Conservation (phyloP, 1,140 invertebrate genomes). For the Trichogramma pretiosum region DNA sequence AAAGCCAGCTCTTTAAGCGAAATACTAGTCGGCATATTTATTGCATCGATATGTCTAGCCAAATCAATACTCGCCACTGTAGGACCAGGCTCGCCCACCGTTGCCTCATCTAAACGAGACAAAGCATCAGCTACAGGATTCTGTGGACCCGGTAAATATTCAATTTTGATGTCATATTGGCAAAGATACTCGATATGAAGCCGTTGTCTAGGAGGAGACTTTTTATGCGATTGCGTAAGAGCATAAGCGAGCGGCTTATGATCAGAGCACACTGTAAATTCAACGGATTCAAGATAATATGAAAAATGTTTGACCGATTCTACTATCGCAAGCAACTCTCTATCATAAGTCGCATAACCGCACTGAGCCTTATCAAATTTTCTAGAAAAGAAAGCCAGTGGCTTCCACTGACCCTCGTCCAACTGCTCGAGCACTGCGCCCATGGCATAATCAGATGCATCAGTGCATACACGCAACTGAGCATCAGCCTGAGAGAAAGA, state of each 20-base stretch:
- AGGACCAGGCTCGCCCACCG: too few relatives aligned
- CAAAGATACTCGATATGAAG: not conserved
- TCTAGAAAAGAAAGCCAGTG: not conserved
- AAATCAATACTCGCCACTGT: too few relatives aligned
- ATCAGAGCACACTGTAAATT: not conserved
- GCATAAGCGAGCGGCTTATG: not conserved
- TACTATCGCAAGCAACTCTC: not conserved
- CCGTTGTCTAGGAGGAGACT: not conserved
- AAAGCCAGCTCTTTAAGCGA: too few relatives aligned
- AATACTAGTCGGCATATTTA: too few relatives aligned
- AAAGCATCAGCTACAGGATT: not conserved
- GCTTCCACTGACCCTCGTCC: not conserved
- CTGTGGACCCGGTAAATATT: not conserved
- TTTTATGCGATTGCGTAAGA: not conserved
- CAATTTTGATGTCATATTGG: not conserved
- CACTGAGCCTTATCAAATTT: not conserved
- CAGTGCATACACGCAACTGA: not conserved
- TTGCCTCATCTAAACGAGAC: too few relatives aligned
- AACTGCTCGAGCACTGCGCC: not conserved
- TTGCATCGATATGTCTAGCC: too few relatives aligned
- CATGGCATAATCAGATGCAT: not conserved
- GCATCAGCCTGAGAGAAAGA: not conserved
- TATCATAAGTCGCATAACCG: not conserved
- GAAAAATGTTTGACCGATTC: not conserved
- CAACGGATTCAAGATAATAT: not conserved